These are phyloP conservation scores for Pseudochirops corinnae DNA, from an alignment of 2,797 vertebrate species.

Conservation along the genomic window DNA sequence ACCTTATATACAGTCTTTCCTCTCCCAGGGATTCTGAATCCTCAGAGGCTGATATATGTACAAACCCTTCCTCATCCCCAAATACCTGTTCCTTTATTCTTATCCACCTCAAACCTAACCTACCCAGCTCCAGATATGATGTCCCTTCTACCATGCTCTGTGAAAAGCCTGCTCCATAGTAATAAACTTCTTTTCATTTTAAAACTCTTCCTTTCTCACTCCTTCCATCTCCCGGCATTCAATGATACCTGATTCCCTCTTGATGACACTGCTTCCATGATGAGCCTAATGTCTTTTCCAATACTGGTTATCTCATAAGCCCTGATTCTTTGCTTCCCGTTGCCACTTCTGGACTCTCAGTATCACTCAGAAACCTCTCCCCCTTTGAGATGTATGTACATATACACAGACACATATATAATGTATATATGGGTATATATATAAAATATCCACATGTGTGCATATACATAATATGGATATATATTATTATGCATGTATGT, in stretches of 20 bases:
- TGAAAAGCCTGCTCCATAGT: neutral
- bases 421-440: too few species aligned
- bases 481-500: too few species aligned
- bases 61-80: neutral
- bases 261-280: neutral
- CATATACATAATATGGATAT: too few species aligned
- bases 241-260: neutral
- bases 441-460: too few species aligned
- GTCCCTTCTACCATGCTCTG: neutral
- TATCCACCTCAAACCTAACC: neutral
- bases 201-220: neutral
- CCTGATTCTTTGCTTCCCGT: neutral
- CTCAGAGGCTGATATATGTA: neutral
- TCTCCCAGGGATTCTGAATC: neutral
- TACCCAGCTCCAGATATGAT: neutral
- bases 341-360: neutral
- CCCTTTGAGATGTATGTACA: neutral
- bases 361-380: neutral
- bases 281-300: neutral
- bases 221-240: neutral
- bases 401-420: neutral
- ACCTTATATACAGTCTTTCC: neutral
- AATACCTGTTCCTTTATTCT: neutral
- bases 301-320: neutral
- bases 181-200: neutral